Conservation (phyloP, 1,140 invertebrate genomes). For the Drosophila leontia region DNA sequence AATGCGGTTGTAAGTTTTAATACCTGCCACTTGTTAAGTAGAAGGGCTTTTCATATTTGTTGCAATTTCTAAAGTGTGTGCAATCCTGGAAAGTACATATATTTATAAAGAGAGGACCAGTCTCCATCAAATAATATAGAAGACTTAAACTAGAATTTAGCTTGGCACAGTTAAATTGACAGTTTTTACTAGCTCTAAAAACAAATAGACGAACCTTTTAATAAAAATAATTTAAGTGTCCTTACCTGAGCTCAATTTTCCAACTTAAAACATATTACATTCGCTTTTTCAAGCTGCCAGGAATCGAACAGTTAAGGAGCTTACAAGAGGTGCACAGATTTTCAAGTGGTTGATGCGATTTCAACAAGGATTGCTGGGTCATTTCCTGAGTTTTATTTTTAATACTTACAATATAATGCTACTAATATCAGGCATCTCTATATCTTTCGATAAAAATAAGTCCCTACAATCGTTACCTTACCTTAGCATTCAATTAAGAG, state of each 20-base stretch:
- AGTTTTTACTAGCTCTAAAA: neutral
- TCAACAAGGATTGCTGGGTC: neutral
- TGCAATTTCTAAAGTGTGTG: neutral
- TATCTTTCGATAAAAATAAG: neutral
- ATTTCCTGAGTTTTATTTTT: no score
- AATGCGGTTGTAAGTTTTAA: slow-evolving; percentile 32
- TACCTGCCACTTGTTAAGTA: neutral
- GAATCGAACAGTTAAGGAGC: neutral
- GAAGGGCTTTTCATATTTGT: slow-evolving; percentile 4
- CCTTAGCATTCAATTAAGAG: neutral
- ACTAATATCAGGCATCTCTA: neutral
- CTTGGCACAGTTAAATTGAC: no score
- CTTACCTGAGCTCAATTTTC: neutral
- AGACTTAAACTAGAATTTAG: neutral
- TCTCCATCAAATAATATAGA: neutral
- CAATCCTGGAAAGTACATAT: neutral
- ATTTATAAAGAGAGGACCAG: neutral
- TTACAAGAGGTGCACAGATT: neutral
- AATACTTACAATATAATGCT: no score
- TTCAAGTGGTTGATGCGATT: neutral
- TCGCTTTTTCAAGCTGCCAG: neutral
- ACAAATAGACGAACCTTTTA: neutral
- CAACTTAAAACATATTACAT: neutral
- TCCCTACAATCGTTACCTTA: neutral
- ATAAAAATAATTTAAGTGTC: neutral